These are phyloP conservation scores for Neolamprologus tretocephalus DNA, from an alignment of 2,113 vertebrate genomes.

Conservation along the genomic window DNA sequence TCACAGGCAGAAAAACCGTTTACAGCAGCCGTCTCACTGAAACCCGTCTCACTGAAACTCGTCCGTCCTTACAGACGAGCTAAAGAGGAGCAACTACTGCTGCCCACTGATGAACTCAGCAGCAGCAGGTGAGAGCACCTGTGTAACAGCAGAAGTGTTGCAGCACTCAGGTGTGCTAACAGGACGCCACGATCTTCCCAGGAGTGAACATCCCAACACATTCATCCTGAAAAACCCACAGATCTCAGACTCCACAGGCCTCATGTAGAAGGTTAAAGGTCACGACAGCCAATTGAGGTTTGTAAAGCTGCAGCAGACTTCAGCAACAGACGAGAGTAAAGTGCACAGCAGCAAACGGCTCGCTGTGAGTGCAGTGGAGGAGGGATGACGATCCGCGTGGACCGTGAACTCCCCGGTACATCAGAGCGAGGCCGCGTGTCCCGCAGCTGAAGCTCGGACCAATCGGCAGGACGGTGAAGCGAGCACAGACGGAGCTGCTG, in stretches of 20 bases:
- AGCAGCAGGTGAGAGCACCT: background rate
- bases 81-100: background rate
- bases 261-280: background rate
- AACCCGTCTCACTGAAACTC: background rate
- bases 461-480: rapidly evolving
- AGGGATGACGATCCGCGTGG: rapidly evolving
- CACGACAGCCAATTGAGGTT: background rate
- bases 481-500: background rate
- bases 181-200: background rate
- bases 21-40: background rate
- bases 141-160: background rate
- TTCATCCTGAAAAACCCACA: background rate
- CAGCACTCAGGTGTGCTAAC: background rate
- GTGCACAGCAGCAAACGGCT: background rate
- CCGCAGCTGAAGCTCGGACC: background rate
- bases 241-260: background rate
- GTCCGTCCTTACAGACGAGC: background rate
- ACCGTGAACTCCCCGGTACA: background rate
- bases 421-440: background rate
- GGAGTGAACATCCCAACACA: background rate
- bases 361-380: background rate
- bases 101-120: background rate
- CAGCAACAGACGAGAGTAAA: background rate
- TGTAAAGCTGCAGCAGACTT: background rate
- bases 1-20: background rate